These are phyloP conservation scores for Atethmia centrago DNA, from an alignment of 2,888 invertebrate genomes.

Conservation along the genomic window DNA sequence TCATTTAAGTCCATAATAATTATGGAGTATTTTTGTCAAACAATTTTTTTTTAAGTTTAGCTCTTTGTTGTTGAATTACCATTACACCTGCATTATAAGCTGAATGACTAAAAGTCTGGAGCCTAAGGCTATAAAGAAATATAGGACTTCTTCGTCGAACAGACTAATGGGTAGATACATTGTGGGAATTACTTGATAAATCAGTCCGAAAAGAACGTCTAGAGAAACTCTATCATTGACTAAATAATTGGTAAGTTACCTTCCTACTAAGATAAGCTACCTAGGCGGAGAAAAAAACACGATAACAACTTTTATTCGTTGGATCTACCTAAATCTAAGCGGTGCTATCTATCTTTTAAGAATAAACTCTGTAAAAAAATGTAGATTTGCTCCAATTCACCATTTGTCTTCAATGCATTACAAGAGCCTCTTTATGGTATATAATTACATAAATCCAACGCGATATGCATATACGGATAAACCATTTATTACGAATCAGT, in stretches of 20 bases:
- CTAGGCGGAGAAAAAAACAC: too few relatives aligned
- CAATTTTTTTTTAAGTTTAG: neutral
- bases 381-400: conserved; percentile 4
- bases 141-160: neutral
- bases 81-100: neutral
- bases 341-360: neutral
- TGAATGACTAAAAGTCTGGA: neutral
- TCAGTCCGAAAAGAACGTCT: conserved; percentile 16
- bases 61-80: neutral
- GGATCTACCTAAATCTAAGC: neutral
- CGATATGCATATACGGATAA: neutral
- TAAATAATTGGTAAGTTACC: neutral
- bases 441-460: conserved; percentile 14
- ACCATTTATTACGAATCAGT: neutral
- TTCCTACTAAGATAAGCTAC: too few relatives aligned
- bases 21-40: neutral
- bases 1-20: neutral
- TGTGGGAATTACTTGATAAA: conserved; percentile 1
- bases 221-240: neutral
- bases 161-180: conserved; percentile 1
- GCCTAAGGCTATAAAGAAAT: neutral
- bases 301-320: neutral
- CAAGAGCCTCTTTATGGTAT: neutral
- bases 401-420: neutral
- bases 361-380: neutral